phyloP scores from a whole-genome alignment of 2,797 vertebrate species.

The Scolopax bukidnonensis region DNA sequence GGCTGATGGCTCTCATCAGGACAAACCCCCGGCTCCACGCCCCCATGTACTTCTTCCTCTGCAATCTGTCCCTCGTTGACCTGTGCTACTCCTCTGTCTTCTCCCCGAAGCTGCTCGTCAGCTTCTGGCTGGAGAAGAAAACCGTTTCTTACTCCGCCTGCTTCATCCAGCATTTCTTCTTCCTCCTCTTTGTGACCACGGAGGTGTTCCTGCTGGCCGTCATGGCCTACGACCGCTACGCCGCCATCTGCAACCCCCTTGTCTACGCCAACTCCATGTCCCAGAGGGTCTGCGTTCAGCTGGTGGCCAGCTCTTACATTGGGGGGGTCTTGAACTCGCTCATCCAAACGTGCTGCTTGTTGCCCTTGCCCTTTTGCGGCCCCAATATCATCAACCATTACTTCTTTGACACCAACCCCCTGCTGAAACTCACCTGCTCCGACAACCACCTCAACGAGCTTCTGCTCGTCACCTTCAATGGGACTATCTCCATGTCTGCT shows the following conservation, averaged over 20 bases:
- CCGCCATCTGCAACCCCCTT: slow-evolving; percentile 48
- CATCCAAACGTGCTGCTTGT: slow-evolving; percentile 43
- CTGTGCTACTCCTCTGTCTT: slow-evolving; percentile 65
- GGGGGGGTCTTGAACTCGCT: slow-evolving; percentile 50
- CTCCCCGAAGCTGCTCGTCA: slow-evolving; percentile 39
- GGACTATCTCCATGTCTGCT: slow-evolving; percentile 4
- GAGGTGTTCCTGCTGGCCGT: slow-evolving; percentile 46
- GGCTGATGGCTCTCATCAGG: slow-evolving; percentile 43
- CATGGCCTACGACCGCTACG: slow-evolving; percentile 61
- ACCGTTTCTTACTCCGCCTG: slow-evolving; percentile 43
- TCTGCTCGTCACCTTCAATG: slow-evolving; percentile 36
- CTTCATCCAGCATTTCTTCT: slow-evolving; percentile 59
- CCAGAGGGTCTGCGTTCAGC: not conserved
- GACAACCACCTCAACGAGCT: slow-evolving; percentile 13
- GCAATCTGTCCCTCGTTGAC: slow-evolving; percentile 59
- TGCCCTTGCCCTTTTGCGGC: slow-evolving; percentile 54
- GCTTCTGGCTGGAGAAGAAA: slow-evolving; percentile 9
- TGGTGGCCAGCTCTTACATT: slow-evolving; percentile 15
- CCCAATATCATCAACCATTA: slow-evolving; percentile 56
- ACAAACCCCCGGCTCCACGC: slow-evolving; percentile 26
- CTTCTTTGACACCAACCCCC: slow-evolving; percentile 66
- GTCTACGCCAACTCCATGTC: slow-evolving; percentile 38
- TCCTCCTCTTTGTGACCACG: slow-evolving; percentile 10
- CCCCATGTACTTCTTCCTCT: slow-evolving; percentile 70
- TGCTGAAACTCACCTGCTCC: slow-evolving; percentile 58